Evolutionary conservation across 2,113 vertebrate genomes (phyloP), one percentile per base, ranked within the genome.

Genomic region (Parotia lawesii): DNA sequence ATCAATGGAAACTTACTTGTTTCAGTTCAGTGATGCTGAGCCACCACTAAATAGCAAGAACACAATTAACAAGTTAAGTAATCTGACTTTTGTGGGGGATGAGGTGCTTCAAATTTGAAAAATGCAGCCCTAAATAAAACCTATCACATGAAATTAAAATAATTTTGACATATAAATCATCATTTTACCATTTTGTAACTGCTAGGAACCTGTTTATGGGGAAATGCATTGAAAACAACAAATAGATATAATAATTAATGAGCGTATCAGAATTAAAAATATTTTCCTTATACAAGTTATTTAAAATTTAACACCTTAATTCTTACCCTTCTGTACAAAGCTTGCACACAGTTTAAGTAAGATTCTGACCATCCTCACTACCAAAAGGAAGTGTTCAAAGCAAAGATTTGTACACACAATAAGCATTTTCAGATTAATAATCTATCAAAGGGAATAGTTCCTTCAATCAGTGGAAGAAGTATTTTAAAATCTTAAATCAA

Each of bases 241-340:
- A 96, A 95, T 92, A 97, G 96, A 96, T 98, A 97, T 96, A 98
- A 98, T 97, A 97, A 97, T 96, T 96, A 97, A 97, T 97, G 97
- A 97, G 91, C 91, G 86, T 94, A 95, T 96, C 93, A 97, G 96
- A 97, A 94, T 96, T 98, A 97, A 97, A 98, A 98, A 97, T 95
- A 97, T 96, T 96, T 97, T 97, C 94, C 97, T 97, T 97, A 97
- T 95, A 97, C 96, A 97, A 97, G 94, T 96, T 96, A 97, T 97
- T 97, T 97, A 97, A 97, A 98, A 97, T 97, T 97, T 96, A 97
- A 96, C 95, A 94, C 87, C 97, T 95, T 97, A 97, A 97, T 97
- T 97, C 96, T 98, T 96, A 97, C 96, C 96, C 97, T 97, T 97
- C 96, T 97, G 97, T 97, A 98, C 97, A 98, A 98, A 97, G 96